A percentile compares a stretch with the other conserved stretches of the same genome.
These are phyloP conservation scores for Pandion haliaetus DNA, from an alignment of 2,113 vertebrate species.

Conservation along the genomic window DNA sequence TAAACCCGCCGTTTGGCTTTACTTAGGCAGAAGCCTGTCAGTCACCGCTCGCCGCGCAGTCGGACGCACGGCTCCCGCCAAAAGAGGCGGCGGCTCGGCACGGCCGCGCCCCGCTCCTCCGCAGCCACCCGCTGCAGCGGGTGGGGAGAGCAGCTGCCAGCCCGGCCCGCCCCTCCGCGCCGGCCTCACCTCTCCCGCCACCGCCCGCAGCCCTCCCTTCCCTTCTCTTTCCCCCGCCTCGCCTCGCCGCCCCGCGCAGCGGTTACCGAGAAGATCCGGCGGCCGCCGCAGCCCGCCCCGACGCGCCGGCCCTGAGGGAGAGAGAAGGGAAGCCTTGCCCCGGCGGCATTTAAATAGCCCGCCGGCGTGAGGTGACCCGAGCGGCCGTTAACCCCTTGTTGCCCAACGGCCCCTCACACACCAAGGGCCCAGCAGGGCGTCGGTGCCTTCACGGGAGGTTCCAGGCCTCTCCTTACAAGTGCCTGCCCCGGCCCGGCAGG, in stretches of 20 bases:
- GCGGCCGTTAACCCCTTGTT: rapidly evolving
- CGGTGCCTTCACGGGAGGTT: too few relatives aligned
- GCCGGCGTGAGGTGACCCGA: rapidly evolving
- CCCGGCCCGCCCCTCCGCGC: rapidly evolving
- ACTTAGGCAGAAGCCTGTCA: too few relatives aligned
- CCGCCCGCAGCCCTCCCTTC: too few relatives aligned
- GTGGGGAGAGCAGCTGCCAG: too few relatives aligned
- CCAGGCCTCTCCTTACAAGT: too few relatives aligned
- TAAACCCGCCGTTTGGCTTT: not conserved
- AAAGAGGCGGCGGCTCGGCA: too few relatives aligned
- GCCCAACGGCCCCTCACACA: rapidly evolving
- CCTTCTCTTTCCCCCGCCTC: too few relatives aligned
- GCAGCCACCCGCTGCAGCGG: not conserved
- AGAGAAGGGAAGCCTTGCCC: rapidly evolving
- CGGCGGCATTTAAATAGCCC: not conserved
- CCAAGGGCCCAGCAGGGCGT: too few relatives aligned
- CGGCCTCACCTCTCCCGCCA: not conserved
- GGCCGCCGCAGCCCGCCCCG: rapidly evolving
- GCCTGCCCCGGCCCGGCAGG: too few relatives aligned
- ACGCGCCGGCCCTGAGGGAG: rapidly evolving
- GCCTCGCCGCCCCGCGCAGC: not conserved
- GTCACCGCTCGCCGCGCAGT: rapidly evolving
- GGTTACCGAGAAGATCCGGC: rapidly evolving
- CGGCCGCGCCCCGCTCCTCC: not conserved
- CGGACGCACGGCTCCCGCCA: too few relatives aligned